Base-by-base conservation (phyloP, 2,797 vertebrate genomes). In the Rhinatrema bivittatum region DNA sequence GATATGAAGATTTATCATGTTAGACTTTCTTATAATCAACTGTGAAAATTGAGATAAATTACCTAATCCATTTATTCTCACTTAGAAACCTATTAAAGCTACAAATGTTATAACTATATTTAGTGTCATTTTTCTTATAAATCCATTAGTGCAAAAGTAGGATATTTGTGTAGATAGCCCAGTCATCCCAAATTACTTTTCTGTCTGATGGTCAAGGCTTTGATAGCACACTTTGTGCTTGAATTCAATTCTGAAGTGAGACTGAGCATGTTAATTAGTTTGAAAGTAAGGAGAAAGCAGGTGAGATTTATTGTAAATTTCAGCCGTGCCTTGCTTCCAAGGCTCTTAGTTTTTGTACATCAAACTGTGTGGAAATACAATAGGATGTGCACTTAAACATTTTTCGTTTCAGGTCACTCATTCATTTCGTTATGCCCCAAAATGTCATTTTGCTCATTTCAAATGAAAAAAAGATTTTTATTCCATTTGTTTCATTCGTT, bases 201-300 rank as follows among this genome's bases (percentile, higher is more conserved):
- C 70, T 76, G 65, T 80, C 71, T 82, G 46, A 64, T 70, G 52
- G 72, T 67, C 60, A 74, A 75, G 71, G 58, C 72, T 83, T 79
- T 84, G 79, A 83, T 71, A 73, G 68, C 51, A 23, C 49, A 70
- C 79, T 88, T 85, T 78, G 72, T 73, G 68, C 77, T 70, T 66
- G 72, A 77, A 79, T 85, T 85, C 76, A 60, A 56, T 82, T 84
- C 81, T 57, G 61, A 64, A 80, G 60, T 73, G 13, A 57, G 50
- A 63, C 66, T 59, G 58, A 65, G 58, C 70, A 70, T 74, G 51
- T 60, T 72, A 73, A 78, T 81, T 68, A 74, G 68, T 61, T 60
- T 48, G 22, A 40, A 28, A 43, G 20, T 36, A 9, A 55, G 48
- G 32, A 44, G 53, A 29, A 56, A 39, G 29, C 36, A 60, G 56